Percentiles rank a stretch among this genome's conserved stretches.
Conservation (phyloP, 2,888 invertebrate species). For the Drosophila colorata region DNA sequence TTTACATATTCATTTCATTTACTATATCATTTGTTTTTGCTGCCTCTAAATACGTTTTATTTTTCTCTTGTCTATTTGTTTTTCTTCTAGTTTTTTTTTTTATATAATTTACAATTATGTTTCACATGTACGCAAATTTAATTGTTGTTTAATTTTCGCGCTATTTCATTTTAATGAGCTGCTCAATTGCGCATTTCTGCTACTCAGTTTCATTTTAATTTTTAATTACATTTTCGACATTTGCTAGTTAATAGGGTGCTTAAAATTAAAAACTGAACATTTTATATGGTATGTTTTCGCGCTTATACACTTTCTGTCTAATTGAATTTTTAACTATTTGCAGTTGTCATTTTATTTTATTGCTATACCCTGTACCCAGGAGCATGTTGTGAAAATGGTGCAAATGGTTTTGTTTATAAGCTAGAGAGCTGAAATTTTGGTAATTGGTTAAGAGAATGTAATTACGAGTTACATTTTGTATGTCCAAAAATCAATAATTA, state of each 20-base stretch:
- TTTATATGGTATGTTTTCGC: conserved; percentile 33
- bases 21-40: conserved; percentile 38
- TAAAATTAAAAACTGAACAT: conserved; percentile 62
- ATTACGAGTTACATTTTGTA: not conserved
- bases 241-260: conserved; percentile 55
- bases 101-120: conserved; percentile 69
- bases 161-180: conserved; percentile 71
- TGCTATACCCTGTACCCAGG: conserved; percentile 25
- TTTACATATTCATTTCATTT: conserved; percentile 54
- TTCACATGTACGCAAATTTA: conserved; percentile 51
- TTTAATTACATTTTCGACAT: conserved; percentile 76
- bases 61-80: conserved; percentile 21
- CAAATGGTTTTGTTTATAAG: not conserved
- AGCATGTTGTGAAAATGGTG: not conserved
- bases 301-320: conserved; percentile 38
- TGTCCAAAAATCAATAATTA: too few species aligned
- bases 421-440: not conserved
- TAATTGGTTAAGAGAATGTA: not conserved
- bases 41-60: conserved; percentile 51
- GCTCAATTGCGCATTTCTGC: conserved; percentile 25
- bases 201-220: conserved; percentile 50
- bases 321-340: conserved; percentile 75
- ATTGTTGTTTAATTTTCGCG: conserved; percentile 60
- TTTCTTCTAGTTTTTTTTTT: conserved; percentile 27
- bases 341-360: conserved; percentile 36